A percentile compares a stretch with the other conserved stretches of the same genome.
phyloP scores from a whole-genome alignment of 1,140 invertebrate species.

The Physella acuta region DNA sequence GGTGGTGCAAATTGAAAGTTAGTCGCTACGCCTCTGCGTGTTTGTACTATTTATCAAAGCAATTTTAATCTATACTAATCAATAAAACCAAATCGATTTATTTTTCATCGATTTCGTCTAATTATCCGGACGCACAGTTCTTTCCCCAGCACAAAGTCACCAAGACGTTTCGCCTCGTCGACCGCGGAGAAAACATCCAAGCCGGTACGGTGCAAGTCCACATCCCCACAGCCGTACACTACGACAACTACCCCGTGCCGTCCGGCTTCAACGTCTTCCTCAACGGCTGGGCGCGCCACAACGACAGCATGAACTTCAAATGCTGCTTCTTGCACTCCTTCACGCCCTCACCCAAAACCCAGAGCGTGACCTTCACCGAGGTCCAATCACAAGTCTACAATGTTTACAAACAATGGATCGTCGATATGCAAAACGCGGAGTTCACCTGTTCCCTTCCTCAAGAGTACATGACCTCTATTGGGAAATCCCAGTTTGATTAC shows the following conservation, averaged over 20 bases:
- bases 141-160: too few relatives aligned
- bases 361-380: neutral
- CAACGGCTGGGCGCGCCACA: conserved; percentile 16
- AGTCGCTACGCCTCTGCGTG: too few relatives aligned
- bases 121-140: too few relatives aligned
- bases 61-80: too few relatives aligned
- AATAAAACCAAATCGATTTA: too few relatives aligned
- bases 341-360: too few relatives aligned
- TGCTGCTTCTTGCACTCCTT: conserved; percentile 3
- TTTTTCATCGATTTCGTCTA: too few relatives aligned
- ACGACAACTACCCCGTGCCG: neutral
- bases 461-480: neutral
- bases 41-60: too few relatives aligned
- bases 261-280: conserved; percentile 21
- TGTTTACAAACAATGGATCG: conserved; percentile 14
- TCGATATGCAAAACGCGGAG: conserved; percentile 20
- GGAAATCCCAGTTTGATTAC: neutral
- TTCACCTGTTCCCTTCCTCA: conserved; percentile 19
- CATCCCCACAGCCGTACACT: conserved; percentile 8
- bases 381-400: conserved; percentile 2
- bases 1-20: too few relatives aligned
- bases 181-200: conserved; percentile 6
- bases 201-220: neutral
- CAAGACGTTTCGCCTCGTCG: too few relatives aligned
- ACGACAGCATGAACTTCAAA: neutral